Conservation (phyloP, 1,140 invertebrate genomes). For the Drosophila asahinai region DNA sequence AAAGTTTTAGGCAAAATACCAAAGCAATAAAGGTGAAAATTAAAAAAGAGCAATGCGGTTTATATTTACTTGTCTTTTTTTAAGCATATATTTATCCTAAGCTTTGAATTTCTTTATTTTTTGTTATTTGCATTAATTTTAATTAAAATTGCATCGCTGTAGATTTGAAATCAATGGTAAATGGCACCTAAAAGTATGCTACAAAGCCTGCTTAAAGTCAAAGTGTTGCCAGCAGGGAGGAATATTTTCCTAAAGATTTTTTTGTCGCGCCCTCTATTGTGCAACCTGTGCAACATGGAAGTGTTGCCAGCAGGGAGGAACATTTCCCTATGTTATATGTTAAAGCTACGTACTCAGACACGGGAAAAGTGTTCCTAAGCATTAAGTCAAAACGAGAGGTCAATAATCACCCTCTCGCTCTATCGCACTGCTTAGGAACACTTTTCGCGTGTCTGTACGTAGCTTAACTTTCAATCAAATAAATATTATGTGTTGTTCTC, state of each 20-base stretch:
- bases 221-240: background rate
- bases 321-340: background rate
- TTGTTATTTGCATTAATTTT: background rate
- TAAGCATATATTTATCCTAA: too few species aligned
- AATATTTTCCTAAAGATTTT: too few species aligned
- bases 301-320: background rate
- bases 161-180: background rate
- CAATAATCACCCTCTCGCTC: too few species aligned
- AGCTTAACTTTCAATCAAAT: too few species aligned
- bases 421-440: too few species aligned
- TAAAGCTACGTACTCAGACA: too few species aligned
- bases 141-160: background rate
- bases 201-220: background rate
- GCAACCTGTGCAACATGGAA: background rate
- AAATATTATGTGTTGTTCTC: too few species aligned
- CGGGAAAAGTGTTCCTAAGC: too few species aligned
- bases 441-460: too few species aligned
- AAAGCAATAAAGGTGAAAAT: background rate
- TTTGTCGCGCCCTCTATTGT: too few species aligned
- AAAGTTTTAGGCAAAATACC: background rate
- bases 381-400: too few species aligned
- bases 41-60: background rate
- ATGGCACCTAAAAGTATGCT: background rate
- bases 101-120: too few species aligned
- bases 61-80: background rate